These are phyloP conservation scores for Felis chaus DNA, from an alignment of 2,113 vertebrate genomes.

Conservation along the genomic window DNA sequence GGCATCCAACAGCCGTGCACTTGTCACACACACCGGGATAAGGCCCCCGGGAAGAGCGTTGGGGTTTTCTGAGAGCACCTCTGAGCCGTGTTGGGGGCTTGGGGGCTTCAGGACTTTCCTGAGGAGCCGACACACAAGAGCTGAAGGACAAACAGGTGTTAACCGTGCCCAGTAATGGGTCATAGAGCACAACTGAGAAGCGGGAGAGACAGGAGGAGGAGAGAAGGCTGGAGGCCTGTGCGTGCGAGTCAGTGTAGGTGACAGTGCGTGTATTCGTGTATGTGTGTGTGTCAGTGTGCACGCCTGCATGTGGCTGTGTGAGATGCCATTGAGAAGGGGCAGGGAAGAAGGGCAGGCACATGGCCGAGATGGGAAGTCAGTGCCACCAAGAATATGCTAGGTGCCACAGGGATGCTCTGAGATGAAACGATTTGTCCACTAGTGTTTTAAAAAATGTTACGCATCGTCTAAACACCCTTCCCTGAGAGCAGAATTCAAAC, in stretches of 20 bases:
- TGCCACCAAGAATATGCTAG: fast-evolving
- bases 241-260: not conserved
- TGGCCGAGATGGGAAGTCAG: not conserved
- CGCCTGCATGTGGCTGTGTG: not conserved
- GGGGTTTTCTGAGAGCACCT: not conserved
- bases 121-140: not conserved
- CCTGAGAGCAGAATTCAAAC: not conserved
- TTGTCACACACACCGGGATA: not conserved
- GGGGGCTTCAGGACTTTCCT: not conserved
- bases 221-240: not conserved
- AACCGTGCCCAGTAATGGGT: not conserved
- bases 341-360: fast-evolving
- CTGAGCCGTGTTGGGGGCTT: not conserved
- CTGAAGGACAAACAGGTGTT: not conserved
- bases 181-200: not conserved
- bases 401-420: not conserved
- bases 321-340: not conserved
- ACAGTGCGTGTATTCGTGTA: no score
- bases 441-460: not conserved
- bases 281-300: not conserved
- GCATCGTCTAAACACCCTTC: not conserved
- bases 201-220: not conserved
- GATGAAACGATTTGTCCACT: not conserved
- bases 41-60: not conserved
- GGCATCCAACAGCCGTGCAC: not conserved